Percentiles rank a stretch among this genome's conserved stretches.
phyloP scores from a whole-genome alignment of 2,797 vertebrate genomes.

The Spatula clypeata region DNA sequence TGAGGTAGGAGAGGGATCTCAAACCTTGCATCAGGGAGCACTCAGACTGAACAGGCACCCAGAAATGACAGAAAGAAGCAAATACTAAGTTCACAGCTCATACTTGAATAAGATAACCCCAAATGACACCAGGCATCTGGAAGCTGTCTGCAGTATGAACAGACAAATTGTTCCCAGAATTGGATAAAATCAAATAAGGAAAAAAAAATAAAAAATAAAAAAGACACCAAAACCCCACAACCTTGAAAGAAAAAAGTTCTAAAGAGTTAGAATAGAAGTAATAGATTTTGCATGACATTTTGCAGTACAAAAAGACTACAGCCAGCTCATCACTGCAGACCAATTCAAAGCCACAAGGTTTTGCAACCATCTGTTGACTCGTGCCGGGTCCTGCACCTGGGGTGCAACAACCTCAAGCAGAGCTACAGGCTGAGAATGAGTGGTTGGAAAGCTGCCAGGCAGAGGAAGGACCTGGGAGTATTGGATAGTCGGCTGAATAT shows the following conservation, averaged over 20 bases:
- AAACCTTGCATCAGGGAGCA: fast-evolving
- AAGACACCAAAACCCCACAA: too few species aligned
- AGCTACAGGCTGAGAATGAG: too few species aligned
- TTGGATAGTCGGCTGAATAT: too few species aligned
- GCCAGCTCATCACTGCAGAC: not conserved
- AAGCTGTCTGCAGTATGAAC: not conserved
- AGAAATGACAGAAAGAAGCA: not conserved
- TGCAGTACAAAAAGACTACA: not conserved
- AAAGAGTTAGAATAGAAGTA: not conserved
- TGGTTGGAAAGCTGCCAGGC: too few species aligned
- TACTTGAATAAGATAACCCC: not conserved
- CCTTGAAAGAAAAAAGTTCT: not conserved
- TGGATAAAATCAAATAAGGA: not conserved
- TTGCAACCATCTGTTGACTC: not conserved
- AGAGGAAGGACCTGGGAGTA: too few species aligned
- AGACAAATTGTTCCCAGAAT: not conserved
- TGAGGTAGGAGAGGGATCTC: not conserved
- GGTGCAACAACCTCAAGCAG: too few species aligned
- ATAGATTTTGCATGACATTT: not conserved
- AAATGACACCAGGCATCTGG: not conserved
- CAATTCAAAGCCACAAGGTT: not conserved
- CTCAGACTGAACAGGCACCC: not conserved
- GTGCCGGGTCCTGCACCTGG: too few species aligned
- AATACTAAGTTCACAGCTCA: not conserved
- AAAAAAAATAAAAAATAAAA: not conserved